These are phyloP conservation scores for Spatula clypeata DNA, from an alignment of 2,797 vertebrate species.

Conservation along the genomic window DNA sequence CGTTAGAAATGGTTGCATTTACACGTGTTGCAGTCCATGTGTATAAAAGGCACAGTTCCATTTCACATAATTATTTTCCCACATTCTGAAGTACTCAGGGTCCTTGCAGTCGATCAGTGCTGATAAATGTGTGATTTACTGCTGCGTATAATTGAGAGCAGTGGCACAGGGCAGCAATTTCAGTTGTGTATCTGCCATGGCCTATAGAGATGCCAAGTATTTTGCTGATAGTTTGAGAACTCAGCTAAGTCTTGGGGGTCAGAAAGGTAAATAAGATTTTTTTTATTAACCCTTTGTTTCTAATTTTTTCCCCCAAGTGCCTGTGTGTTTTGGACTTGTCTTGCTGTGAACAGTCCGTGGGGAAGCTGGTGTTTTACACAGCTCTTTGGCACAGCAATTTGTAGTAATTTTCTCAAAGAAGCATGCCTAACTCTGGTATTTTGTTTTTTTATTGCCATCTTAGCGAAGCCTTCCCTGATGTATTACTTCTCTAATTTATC, in stretches of 20 bases:
- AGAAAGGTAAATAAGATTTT: background rate
- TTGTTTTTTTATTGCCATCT: background rate
- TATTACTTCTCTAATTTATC: background rate
- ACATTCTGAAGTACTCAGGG: background rate
- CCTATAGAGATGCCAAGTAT: background rate
- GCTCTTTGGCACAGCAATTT: background rate
- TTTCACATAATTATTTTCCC: background rate
- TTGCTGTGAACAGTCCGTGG: background rate
- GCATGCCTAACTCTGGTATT: background rate
- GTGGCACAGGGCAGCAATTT: background rate
- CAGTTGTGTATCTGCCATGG: background rate
- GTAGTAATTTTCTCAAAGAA: background rate
- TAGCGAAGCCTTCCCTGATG: background rate
- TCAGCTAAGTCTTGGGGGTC: background rate
- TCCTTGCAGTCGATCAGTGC: background rate
- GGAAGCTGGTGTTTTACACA: background rate
- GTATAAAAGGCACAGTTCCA: background rate
- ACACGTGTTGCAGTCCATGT: background rate
- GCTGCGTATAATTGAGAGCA: background rate
- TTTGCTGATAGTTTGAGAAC: background rate
- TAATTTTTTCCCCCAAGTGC: background rate
- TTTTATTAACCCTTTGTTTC: background rate
- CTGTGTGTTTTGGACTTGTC: background rate
- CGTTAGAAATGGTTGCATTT: background rate
- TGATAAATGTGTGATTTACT: background rate